Base-by-base conservation (phyloP, 2,797 vertebrate genomes). In the Chaetodon trifasciatus region DNA sequence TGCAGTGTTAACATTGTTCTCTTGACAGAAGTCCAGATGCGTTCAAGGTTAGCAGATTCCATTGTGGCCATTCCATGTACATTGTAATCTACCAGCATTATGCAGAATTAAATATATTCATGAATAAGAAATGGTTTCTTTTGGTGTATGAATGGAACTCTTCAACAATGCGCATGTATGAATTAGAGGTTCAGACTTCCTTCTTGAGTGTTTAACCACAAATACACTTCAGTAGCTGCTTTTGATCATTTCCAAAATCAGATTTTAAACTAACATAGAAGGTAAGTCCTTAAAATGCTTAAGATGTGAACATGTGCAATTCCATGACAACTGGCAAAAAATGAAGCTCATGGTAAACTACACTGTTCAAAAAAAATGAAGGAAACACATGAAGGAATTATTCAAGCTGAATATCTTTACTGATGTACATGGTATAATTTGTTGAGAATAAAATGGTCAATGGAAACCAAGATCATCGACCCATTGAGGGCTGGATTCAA, bases 41-140 rank as follows among this genome's bases (percentile, higher is more conserved):
- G 63, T 60, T 70, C 66, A 47, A 28, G 49, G 49, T 64, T 44
- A 39, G 24, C 55, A 63, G 24, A 40, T 21, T 74, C 37, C 19
- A 28, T 23, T 57, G 52, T 64, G 58, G 21, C 65, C 70, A 24
- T 72, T 61, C 77, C 61, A 53, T 86, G 62, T 80, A 55, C 42
- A 62, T 52, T 89, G 44, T 78, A 83, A 85, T 86, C 58, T 67
- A 81, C 44, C 74, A 78, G 65, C 63, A 75, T 70, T 76, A 83
- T 78, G 85, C 57, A 87, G 69, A 87, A 93, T 78, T 82, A 91
- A 93, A 82, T 86, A 53, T 81, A 86, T 84, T 82, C 55, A 68
- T 78, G 57, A 83, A 80, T 76, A 72, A 68, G 7, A 65, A 79
- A 57, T 1, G 1, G 10, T 0, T 32, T 60, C 8, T 28, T 74